Conservation (phyloP, 2,888 invertebrate genomes). For the Papilio demoleus region DNA sequence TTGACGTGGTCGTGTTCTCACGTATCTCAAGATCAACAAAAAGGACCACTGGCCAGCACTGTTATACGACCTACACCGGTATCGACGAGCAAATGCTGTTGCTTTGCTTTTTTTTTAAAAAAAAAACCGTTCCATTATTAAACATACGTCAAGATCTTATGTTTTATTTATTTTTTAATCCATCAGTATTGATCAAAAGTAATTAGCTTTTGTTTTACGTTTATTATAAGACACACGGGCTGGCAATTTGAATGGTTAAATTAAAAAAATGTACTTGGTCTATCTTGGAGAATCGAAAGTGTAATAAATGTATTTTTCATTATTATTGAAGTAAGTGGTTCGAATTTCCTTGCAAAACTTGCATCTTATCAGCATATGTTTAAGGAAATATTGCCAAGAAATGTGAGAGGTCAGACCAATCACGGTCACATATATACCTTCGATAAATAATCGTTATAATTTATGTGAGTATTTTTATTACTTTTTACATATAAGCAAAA, state of each 20-base stretch:
- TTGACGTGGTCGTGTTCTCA: slow-evolving; percentile 65
- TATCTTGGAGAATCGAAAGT: no score
- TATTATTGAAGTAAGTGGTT: not conserved
- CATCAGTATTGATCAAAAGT: not conserved
- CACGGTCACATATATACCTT: not conserved
- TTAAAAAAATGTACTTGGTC: not conserved
- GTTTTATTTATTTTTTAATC: not conserved
- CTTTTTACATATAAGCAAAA: not conserved
- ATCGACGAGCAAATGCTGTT: slow-evolving; percentile 42
- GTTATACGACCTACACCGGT: slow-evolving; percentile 53
- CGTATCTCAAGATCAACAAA: slow-evolving; percentile 57
- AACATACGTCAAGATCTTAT: not conserved
- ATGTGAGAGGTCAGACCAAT: slow-evolving; percentile 15
- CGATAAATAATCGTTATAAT: not conserved
- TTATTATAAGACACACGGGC: no score
- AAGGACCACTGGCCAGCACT: slow-evolving; percentile 46
- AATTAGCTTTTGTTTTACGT: no score
- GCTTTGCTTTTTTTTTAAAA: slow-evolving; percentile 15
- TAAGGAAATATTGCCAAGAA: slow-evolving; percentile 15
- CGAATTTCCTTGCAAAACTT: slow-evolving; percentile 9
- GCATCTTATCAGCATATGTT: slow-evolving; percentile 13
- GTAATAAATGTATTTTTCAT: no score
- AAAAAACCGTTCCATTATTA: slow-evolving; percentile 8
- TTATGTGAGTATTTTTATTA: not conserved
- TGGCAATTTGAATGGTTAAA: not conserved